Evolutionary conservation across 2,888 invertebrate genomes (phyloP).

Genomic region (Drosophila atripex): DNA sequence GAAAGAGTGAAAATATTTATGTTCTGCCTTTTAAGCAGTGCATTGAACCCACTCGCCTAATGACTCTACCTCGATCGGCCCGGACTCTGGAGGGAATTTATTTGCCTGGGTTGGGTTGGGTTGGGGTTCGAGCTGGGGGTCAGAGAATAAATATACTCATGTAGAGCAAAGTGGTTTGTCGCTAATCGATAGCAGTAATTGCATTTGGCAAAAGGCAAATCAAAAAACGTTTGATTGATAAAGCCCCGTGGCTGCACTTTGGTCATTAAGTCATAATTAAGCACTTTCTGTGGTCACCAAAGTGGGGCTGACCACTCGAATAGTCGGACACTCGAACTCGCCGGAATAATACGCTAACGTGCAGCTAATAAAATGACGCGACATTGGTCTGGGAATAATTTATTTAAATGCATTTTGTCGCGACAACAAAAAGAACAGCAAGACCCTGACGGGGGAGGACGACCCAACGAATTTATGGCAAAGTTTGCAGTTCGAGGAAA

Average conservation of each 20-base stretch:
- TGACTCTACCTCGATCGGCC: constrained; percentile 44
- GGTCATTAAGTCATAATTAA: constrained; percentile 29
- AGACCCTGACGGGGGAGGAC: constrained; percentile 49
- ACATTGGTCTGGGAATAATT: constrained; percentile 79
- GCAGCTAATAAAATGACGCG: constrained; percentile 79
- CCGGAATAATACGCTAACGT: constrained; percentile 5
- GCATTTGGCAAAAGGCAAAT: constrained; percentile 1
- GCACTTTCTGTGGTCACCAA: background rate
- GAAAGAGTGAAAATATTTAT: constrained; percentile 39
- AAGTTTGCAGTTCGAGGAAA: constrained; percentile 75
- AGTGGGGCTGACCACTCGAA: background rate
- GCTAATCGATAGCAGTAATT: constrained; percentile 26
- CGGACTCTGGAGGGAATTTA: constrained; percentile 14
- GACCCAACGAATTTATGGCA: constrained; percentile 66
- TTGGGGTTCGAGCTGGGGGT: background rate
- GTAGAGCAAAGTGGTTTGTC: background rate
- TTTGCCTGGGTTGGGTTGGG: constrained; percentile 24
- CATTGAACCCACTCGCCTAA: constrained; percentile 65
- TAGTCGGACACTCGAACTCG: constrained; percentile 17
- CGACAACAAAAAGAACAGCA: constrained; percentile 63
- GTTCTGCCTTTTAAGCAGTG: constrained; percentile 53
- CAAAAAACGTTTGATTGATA: background rate
- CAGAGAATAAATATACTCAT: background rate
- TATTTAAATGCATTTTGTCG: constrained; percentile 83
- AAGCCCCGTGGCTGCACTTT: constrained; percentile 12